A percentile compares a stretch with the other conserved stretches of the same genome.
phyloP scores from a whole-genome alignment of 2,797 vertebrate species.

The Myoxocephalus aenaeus region DNA sequence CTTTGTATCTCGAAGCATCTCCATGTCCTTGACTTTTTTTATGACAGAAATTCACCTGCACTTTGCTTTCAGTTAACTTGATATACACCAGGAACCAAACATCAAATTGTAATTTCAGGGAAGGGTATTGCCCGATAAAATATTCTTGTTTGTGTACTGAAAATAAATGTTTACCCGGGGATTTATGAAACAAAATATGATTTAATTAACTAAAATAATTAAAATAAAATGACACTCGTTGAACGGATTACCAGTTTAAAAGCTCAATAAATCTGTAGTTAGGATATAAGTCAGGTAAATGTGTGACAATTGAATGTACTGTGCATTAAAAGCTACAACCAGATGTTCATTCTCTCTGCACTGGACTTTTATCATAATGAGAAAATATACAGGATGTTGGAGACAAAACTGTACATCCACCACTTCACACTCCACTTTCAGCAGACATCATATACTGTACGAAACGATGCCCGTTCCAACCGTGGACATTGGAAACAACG shows the following conservation, averaged over 20 bases:
- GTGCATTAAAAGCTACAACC: neutral
- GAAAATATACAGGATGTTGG: neutral
- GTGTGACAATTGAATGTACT: neutral
- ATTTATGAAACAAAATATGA: conserved; percentile 10
- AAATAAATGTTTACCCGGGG: neutral
- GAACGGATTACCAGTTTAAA: neutral
- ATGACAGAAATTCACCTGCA: conserved; percentile 30
- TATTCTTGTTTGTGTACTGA: conserved; percentile 3
- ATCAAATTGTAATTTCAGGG: conserved; percentile 8
- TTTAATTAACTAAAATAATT: conserved; percentile 25
- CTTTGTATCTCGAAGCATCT: conserved; percentile 35
- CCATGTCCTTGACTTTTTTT: conserved; percentile 39
- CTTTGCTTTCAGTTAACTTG: conserved; percentile 23
- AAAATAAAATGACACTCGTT: neutral
- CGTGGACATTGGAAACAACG: conserved; percentile 51
- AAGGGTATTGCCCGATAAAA: conserved; percentile 5
- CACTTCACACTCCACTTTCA: neutral
- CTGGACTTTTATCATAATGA: neutral
- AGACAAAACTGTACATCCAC: neutral
- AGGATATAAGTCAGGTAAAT: conserved; percentile 3
- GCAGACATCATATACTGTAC: neutral
- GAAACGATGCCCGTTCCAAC: neutral
- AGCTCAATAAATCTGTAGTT: neutral
- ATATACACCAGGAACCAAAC: conserved; percentile 8
- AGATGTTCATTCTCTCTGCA: conserved; percentile 7